phyloP scores from a whole-genome alignment of 2,113 vertebrate genomes.

The Paradisaea rubra region DNA sequence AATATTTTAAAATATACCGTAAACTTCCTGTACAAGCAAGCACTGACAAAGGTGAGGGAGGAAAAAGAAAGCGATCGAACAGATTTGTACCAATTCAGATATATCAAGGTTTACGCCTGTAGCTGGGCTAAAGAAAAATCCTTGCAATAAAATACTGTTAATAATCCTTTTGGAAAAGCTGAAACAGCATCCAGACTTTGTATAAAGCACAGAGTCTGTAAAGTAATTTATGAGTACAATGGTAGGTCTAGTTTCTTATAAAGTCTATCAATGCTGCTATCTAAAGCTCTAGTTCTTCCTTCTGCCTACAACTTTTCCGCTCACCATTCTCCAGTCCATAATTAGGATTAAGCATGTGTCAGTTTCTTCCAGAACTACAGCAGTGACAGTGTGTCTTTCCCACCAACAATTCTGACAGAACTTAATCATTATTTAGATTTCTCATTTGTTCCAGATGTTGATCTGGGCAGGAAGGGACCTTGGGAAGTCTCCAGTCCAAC shows the following conservation, averaged over 20 bases:
- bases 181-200: not conserved
- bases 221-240: not conserved
- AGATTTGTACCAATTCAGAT: not conserved
- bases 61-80: not conserved
- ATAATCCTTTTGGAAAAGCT: not conserved
- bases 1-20: not conserved
- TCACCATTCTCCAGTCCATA: not conserved
- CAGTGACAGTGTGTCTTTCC: not conserved
- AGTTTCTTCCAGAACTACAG: not conserved
- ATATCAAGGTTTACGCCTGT: not conserved
- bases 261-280: not conserved
- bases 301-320: not conserved
- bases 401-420: not conserved
- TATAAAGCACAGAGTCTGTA: not conserved
- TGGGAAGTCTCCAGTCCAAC: not conserved
- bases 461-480: not conserved
- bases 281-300: not conserved
- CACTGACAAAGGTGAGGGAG: not conserved
- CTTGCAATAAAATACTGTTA: not conserved
- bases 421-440: not conserved
- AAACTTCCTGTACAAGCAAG: not conserved
- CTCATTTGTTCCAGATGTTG: not conserved
- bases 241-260: not conserved
- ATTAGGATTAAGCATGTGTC: not conserved
- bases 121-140: not conserved